Evolutionary conservation across 2,888 invertebrate species (phyloP).

Genomic region (Sphaeridia pumilis): DNA sequence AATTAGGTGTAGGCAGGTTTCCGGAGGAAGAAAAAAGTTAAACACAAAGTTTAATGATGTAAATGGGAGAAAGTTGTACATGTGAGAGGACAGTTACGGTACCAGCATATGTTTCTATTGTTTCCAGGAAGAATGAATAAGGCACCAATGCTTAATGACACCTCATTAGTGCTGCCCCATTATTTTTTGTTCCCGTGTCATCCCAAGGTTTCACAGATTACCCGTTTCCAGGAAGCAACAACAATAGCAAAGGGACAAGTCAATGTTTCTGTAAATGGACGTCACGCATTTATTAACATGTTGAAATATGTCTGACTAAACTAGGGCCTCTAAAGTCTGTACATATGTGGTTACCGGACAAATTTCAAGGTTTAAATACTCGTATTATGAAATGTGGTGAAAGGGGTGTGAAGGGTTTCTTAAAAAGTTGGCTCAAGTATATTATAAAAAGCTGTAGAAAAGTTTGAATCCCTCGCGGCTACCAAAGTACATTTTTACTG

Average conservation of each 20-base stretch:
- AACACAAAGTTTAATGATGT: neutral
- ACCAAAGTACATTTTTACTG: neutral
- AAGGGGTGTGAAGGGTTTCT: too few relatives aligned
- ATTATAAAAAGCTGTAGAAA: neutral
- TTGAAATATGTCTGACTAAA: too few relatives aligned
- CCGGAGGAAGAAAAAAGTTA: too few relatives aligned
- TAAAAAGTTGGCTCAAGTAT: neutral
- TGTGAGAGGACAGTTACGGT: neutral
- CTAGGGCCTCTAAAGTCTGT: too few relatives aligned
- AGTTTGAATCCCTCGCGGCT: too few relatives aligned
- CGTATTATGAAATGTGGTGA: too few relatives aligned
- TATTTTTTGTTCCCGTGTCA: conserved; percentile 3
- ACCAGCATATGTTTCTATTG: neutral
- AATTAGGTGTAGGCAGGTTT: too few relatives aligned
- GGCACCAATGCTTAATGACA: neutral
- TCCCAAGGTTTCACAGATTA: neutral
- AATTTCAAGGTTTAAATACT: too few relatives aligned
- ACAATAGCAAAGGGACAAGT: neutral
- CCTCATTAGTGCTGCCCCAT: conserved; percentile 4
- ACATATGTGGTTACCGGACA: too few relatives aligned
- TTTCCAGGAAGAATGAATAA: neutral
- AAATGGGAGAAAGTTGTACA: neutral
- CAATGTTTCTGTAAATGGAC: neutral
- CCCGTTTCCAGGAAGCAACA: neutral
- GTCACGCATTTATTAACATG: neutral